Conservation (phyloP, 1,140 invertebrate genomes). For the Aphidius gifuensis region DNA sequence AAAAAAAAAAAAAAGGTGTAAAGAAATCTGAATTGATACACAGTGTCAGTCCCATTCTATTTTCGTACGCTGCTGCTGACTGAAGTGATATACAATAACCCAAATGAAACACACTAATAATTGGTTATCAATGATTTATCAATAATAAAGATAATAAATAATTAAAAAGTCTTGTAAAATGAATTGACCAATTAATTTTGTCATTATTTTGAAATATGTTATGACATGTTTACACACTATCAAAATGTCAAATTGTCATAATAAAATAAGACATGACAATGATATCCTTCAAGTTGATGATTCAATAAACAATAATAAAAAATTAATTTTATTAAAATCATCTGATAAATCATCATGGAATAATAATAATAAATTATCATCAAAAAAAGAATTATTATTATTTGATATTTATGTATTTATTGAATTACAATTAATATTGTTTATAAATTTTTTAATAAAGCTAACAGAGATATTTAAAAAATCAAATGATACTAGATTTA, state of each 20-base stretch:
- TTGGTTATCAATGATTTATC: background rate
- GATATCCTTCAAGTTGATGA: background rate
- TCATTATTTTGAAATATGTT: background rate
- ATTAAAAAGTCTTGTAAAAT: background rate
- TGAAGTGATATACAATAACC: conserved; percentile 14
- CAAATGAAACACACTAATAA: background rate
- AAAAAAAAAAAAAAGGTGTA: background rate
- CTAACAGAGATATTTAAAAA: conserved; percentile 29
- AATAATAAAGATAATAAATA: no score
- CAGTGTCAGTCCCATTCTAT: conserved; percentile 20
- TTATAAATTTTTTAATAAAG: conserved; percentile 40
- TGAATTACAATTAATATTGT: conserved; percentile 31
- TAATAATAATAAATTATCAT: background rate
- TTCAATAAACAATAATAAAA: background rate
- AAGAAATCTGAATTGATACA: conserved; percentile 6
- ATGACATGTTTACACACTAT: background rate
- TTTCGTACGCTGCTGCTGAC: conserved; percentile 18
- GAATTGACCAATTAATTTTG: background rate
- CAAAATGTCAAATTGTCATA: background rate
- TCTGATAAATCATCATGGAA: background rate
- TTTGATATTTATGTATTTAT: background rate
- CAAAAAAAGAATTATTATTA: background rate
- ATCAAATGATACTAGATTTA: conserved; percentile 29
- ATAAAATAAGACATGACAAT: background rate
- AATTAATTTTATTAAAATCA: background rate